Evolutionary conservation across 2,113 vertebrate species (phyloP).

Genomic region (Lophotis ruficrista): DNA sequence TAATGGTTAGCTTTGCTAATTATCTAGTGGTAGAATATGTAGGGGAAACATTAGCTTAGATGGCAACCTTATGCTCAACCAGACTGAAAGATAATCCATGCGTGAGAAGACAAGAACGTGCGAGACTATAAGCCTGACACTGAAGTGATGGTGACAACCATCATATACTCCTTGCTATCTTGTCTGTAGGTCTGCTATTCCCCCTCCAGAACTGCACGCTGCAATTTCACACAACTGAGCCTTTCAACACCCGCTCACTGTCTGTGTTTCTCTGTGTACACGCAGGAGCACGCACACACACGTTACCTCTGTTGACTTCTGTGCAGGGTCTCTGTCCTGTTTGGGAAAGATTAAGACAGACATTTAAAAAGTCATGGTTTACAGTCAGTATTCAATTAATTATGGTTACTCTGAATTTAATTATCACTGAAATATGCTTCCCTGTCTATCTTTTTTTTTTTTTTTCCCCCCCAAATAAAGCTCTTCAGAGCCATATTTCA

Average conservation of each 20-base stretch:
- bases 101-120: not conserved
- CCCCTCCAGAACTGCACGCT: not conserved
- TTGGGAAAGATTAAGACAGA: slow-evolving; percentile 8
- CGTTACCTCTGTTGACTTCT: slow-evolving; percentile 77
- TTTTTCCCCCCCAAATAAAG: not conserved
- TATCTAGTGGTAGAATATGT: not conserved
- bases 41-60: not conserved
- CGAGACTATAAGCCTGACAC: not conserved
- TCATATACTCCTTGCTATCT: not conserved
- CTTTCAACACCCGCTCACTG: not conserved
- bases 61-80: not conserved
- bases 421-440: not conserved
- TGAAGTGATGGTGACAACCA: not conserved
- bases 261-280: not conserved
- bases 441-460: not conserved
- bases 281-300: not conserved
- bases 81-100: not conserved
- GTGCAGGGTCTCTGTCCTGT: slow-evolving; percentile 71
- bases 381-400: not conserved
- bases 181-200: not conserved
- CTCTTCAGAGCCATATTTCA: not conserved
- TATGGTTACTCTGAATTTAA: not conserved
- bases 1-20: not conserved
- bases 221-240: not conserved
- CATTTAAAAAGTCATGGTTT: not conserved